Evolutionary conservation across 2,888 invertebrate genomes (phyloP).

Genomic region (Eupeodes luniger): DNA sequence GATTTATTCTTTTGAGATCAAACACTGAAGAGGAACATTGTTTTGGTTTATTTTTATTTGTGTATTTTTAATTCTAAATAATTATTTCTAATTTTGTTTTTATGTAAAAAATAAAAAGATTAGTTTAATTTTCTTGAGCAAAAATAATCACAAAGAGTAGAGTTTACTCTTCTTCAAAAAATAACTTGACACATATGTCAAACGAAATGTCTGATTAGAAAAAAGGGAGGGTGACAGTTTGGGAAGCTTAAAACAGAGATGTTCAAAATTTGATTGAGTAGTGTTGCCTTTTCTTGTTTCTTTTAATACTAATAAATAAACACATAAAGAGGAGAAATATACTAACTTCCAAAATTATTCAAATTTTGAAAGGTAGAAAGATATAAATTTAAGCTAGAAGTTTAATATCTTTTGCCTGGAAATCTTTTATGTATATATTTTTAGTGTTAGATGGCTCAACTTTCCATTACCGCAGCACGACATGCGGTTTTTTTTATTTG

Average conservation of each 20-base stretch:
- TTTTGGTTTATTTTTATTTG: conserved; percentile 39
- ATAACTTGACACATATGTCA: conserved; percentile 85
- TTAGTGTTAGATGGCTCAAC: no score
- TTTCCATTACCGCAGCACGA: no score
- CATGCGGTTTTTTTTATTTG: no score
- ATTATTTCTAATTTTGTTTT: conserved; percentile 48
- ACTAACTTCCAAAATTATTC: no score
- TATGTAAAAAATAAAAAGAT: conserved; percentile 46
- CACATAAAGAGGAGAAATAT: no score
- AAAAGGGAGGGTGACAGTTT: conserved; percentile 84
- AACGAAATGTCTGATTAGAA: conserved; percentile 86
- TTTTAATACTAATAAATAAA: neutral
- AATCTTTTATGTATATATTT: no score
- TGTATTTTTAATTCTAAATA: neutral
- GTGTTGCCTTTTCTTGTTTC: neutral
- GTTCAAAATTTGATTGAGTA: neutral
- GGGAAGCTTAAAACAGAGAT: neutral
- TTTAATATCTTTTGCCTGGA: no score
- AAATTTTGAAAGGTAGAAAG: no score
- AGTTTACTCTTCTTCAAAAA: conserved; percentile 42
- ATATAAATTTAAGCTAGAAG: no score
- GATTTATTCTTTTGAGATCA: conserved; percentile 57
- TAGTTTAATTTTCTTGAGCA: conserved; percentile 64
- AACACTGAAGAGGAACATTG: conserved; percentile 65
- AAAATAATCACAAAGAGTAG: conserved; percentile 68